Evolutionary conservation across 2,888 invertebrate genomes (phyloP), one percentile per base, ranked within the genome.

Genomic region (Stenoptilia bipunctidactyla): DNA sequence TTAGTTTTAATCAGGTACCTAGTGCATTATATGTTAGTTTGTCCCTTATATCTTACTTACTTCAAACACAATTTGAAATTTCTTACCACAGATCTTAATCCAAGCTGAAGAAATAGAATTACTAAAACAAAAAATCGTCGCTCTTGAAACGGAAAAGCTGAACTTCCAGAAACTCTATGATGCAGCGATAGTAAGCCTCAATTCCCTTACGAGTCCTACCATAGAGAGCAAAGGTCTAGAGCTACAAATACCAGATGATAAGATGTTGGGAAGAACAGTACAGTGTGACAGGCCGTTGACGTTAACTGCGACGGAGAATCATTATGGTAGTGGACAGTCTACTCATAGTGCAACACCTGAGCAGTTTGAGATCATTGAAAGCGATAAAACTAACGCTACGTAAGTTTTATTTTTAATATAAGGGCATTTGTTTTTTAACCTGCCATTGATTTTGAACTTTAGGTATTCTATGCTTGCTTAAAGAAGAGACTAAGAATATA

Each of bases 291-390:
- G 61, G 36, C 84, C 82, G 0, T 49, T 85, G 15, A 75, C 85
- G 8, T 72, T 63, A 51, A 77, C 69, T 1, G 85, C 84, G 1
- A 53, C 70, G 1, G 84, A 85, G 44, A 85, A 85, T 47, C 82
- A 85, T 48, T 85, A 85, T 45, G 82, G 84, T 10, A 85, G 85
- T 55, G 72, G 71, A 1, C 61, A 80, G 42, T 85, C 86, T 0
- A 85, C 84, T 1, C 80, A 86, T 38, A 87, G 87, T 52, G 85
- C 77, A 1, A 87, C 88, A 1, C 88, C 87, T 0, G 88, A 88
- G 49, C 85, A 86, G 54, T 89, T 88, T 64, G 88, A 89, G 64
- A 86, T 89, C 52, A 87, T 88, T 47, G 87, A 87, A 39, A 85
- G 68, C 52, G 84, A 84, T 40, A 85, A 80, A 48, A 80, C 72